Percentiles rank a stretch among this genome's conserved stretches.
Evolutionary conservation across 2,113 vertebrate species (phyloP).

Genomic region (Garra rufa): DNA sequence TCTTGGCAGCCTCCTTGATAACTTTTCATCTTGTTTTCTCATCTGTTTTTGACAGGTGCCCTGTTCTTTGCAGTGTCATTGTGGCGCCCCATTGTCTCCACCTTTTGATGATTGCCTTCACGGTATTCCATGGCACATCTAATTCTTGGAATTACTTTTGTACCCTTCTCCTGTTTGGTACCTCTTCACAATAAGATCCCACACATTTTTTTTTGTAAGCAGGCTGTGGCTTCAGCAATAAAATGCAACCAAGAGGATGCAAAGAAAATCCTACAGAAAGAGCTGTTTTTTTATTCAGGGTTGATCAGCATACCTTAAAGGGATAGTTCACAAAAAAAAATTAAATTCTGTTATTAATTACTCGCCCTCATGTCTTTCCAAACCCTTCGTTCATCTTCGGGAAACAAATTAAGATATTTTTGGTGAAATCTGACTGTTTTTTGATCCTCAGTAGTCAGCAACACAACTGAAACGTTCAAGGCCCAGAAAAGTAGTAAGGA

Average conservation of each 20-base stretch:
- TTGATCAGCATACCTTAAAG: too few relatives aligned
- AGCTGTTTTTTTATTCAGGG: not conserved
- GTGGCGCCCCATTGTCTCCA: not conserved
- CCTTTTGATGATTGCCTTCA: not conserved
- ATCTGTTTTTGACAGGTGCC: not conserved
- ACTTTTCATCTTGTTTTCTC: not conserved
- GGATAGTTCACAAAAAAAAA: too few relatives aligned
- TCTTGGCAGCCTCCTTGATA: not conserved
- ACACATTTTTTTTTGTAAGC: not conserved
- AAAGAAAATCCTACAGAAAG: not conserved
- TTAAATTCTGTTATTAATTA: too few relatives aligned
- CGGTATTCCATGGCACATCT: not conserved
- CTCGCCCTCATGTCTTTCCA: too few relatives aligned
- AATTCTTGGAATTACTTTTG: not conserved
- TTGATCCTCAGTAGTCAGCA: too few relatives aligned
- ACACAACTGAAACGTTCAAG: too few relatives aligned
- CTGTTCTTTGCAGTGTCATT: not conserved
- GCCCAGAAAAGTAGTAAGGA: too few relatives aligned
- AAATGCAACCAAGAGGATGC: not conserved
- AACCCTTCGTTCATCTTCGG: too few relatives aligned
- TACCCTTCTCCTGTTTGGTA: not conserved
- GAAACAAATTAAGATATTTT: too few relatives aligned
- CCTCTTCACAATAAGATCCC: not conserved
- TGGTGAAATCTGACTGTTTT: too few relatives aligned
- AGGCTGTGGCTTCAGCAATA: not conserved